Conservation (phyloP, 2,113 vertebrate species). For the Dipodomys spectabilis region DNA sequence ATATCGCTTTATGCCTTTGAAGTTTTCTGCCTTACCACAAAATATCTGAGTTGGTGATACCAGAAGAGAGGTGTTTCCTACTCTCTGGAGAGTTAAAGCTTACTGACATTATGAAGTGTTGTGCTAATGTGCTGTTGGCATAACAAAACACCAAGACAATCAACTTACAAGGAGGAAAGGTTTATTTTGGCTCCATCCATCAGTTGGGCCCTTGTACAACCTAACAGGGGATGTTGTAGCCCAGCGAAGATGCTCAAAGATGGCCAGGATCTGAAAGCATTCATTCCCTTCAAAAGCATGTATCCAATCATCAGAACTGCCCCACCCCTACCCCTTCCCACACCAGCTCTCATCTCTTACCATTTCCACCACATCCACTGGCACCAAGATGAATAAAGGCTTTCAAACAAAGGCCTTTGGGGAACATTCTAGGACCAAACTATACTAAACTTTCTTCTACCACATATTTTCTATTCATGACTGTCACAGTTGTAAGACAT, state of each 20-base stretch:
- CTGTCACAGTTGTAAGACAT: background rate
- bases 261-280: too few species aligned
- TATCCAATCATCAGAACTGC: fast-evolving
- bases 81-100: background rate
- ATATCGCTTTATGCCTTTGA: background rate
- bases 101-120: background rate
- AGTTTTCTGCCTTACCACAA: background rate
- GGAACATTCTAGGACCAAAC: background rate
- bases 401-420: background rate
- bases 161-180: background rate
- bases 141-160: background rate
- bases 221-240: too few species aligned
- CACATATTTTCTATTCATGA: background rate
- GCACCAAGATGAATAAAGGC: background rate
- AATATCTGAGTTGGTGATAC: background rate
- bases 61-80: background rate
- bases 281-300: background rate
- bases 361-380: background rate
- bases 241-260: background rate
- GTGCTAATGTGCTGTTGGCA: background rate
- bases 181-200: background rate
- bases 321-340: too few species aligned
- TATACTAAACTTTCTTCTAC: background rate
- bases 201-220: background rate
- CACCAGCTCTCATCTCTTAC: background rate